Conservation (phyloP, 2,888 invertebrate species). For the Latrodectus hesperus region DNA sequence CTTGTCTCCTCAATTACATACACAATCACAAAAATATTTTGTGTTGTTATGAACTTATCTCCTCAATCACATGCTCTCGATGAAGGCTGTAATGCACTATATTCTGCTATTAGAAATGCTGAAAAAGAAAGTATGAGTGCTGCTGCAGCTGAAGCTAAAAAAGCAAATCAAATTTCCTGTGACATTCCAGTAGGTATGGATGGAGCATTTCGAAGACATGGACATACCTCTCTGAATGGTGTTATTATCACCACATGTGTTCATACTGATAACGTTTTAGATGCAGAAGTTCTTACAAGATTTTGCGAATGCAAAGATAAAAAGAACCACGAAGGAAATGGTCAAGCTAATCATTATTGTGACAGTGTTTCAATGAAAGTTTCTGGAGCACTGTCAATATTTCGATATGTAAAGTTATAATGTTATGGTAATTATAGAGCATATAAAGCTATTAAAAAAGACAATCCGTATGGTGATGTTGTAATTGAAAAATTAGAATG, state of each 20-base stretch:
- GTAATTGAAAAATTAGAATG: neutral
- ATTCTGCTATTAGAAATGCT: no score
- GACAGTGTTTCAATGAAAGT: neutral
- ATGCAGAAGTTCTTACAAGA: neutral
- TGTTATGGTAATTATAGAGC: neutral
- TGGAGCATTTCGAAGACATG: neutral
- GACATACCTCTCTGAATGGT: neutral
- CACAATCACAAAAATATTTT: no score
- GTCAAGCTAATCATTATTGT: neutral
- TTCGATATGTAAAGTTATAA: neutral
- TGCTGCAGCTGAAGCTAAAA: neutral
- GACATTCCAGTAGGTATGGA: neutral
- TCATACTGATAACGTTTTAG: neutral
- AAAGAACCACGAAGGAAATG: neutral
- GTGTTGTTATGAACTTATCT: no score
- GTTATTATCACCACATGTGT: neutral
- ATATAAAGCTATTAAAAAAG: neutral
- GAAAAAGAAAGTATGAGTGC: no score
- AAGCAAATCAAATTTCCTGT: neutral
- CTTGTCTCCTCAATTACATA: no score
- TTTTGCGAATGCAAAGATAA: neutral
- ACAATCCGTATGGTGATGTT: neutral
- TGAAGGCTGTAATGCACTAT: no score
- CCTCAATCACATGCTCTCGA: no score
- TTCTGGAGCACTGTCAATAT: neutral